Conservation (phyloP, 2,797 vertebrate species). For the Sorex maritimensis region DNA sequence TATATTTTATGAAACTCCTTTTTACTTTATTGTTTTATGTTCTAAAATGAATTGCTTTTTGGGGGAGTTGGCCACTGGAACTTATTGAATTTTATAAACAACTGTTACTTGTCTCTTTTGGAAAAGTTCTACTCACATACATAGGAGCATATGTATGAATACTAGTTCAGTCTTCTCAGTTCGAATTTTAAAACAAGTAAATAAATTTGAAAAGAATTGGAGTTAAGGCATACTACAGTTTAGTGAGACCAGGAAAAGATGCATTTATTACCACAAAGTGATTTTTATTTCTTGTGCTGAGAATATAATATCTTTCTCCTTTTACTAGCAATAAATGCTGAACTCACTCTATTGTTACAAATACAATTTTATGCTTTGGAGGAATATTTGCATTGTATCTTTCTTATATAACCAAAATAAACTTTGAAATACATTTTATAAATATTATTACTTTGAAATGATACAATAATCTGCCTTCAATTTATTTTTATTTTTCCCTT, state of each 20-base stretch:
- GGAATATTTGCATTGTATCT: neutral
- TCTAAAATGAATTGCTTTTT: conserved; percentile 26
- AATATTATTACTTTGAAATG: conserved; percentile 40
- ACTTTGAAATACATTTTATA: conserved; percentile 65
- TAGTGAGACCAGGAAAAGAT: conserved; percentile 55
- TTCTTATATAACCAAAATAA: conserved; percentile 18
- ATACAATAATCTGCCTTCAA: neutral
- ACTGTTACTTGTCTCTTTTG: conserved; percentile 22
- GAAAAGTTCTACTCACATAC: conserved; percentile 45
- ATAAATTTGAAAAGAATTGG: conserved; percentile 37
- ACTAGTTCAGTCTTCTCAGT: conserved; percentile 24
- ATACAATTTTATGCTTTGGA: conserved; percentile 33
- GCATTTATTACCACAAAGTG: conserved; percentile 58
- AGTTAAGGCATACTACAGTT: conserved; percentile 35
- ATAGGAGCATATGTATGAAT: conserved; percentile 31
- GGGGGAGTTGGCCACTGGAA: neutral
- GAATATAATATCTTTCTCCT: conserved; percentile 59
- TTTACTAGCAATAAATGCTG: conserved; percentile 70
- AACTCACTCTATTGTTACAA: conserved; percentile 56
- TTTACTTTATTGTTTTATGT: conserved; percentile 22
- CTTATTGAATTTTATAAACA: conserved; percentile 47
- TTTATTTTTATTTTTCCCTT: neutral
- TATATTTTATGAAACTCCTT: neutral
- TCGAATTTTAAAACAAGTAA: conserved; percentile 60
- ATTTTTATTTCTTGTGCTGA: conserved; percentile 62